Percentiles rank a stretch among this genome's conserved stretches.
phyloP scores from a whole-genome alignment of 2,797 vertebrate genomes.

The Xerus rutilus region DNA sequence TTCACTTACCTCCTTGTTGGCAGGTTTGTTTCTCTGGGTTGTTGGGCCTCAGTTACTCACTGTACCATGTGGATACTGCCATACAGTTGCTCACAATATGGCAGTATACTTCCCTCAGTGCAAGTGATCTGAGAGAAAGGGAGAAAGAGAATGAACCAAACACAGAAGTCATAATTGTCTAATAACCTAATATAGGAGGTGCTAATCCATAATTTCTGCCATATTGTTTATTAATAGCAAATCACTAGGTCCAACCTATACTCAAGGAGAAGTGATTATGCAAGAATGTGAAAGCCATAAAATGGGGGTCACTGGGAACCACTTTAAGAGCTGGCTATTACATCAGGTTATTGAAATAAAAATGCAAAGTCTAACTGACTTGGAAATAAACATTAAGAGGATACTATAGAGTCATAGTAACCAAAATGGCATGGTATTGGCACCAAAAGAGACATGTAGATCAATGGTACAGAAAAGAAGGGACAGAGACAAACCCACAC shows the following conservation, averaged over 20 bases:
- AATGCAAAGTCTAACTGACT: background rate
- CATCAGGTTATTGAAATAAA: constrained; percentile 28
- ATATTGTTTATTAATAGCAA: constrained; percentile 16
- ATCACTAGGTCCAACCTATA: background rate
- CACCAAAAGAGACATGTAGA: too few relatives aligned
- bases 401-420: too few relatives aligned
- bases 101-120: background rate
- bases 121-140: background rate
- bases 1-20: background rate
- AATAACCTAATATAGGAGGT: background rate
- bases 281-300: background rate
- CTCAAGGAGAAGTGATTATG: constrained; percentile 8
- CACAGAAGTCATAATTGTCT: background rate
- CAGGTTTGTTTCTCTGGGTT: background rate
- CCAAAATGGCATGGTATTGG: too few relatives aligned
- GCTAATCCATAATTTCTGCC: background rate
- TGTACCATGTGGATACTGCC: background rate
- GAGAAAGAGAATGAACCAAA: background rate
- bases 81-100: background rate
- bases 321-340: background rate
- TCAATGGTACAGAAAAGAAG: too few relatives aligned
- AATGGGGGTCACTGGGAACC: background rate
- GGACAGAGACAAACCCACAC: too few relatives aligned
- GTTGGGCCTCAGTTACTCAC: background rate
- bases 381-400: constrained; percentile 46